Percentiles rank a stretch among this genome's conserved stretches.
Conservation (phyloP, 2,888 invertebrate species). For the Sminthurides aquaticus region DNA sequence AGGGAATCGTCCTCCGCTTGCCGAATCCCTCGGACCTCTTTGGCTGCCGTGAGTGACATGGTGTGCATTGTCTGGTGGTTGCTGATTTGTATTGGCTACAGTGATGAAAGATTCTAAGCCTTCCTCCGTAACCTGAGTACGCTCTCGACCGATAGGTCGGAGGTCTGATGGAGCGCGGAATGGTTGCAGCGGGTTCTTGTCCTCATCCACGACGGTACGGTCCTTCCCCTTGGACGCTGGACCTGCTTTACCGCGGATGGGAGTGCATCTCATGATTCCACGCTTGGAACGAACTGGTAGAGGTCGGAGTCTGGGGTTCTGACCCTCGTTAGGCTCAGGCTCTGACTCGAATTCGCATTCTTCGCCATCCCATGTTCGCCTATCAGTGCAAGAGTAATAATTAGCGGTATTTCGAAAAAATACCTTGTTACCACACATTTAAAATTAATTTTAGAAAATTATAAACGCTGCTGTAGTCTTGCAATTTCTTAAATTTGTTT, state of each 20-base stretch:
- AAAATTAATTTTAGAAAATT: no score
- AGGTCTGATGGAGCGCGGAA: neutral
- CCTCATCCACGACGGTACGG: neutral
- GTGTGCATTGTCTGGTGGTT: neutral
- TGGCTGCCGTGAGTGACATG: no score
- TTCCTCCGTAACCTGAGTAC: neutral
- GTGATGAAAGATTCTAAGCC: neutral
- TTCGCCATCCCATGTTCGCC: neutral
- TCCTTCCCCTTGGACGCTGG: neutral
- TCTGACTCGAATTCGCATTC: constrained; percentile 4
- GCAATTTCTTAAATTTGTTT: neutral
- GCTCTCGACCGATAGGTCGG: neutral
- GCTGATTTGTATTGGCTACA: neutral
- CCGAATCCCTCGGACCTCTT: neutral
- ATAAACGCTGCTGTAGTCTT: no score
- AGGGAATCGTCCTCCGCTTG: neutral
- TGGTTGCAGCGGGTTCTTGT: neutral
- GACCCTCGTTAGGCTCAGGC: constrained; percentile 1
- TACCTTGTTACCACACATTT: no score
- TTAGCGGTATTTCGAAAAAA: no score
- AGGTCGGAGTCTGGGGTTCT: constrained; percentile 4
- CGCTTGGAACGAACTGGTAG: neutral
- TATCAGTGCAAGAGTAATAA: no score
- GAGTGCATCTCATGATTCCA: neutral
- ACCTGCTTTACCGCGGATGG: neutral